Evolutionary conservation across 2,113 vertebrate species (phyloP), one percentile per base, ranked within the genome.

Genomic region (Eudorcas thomsonii): DNA sequence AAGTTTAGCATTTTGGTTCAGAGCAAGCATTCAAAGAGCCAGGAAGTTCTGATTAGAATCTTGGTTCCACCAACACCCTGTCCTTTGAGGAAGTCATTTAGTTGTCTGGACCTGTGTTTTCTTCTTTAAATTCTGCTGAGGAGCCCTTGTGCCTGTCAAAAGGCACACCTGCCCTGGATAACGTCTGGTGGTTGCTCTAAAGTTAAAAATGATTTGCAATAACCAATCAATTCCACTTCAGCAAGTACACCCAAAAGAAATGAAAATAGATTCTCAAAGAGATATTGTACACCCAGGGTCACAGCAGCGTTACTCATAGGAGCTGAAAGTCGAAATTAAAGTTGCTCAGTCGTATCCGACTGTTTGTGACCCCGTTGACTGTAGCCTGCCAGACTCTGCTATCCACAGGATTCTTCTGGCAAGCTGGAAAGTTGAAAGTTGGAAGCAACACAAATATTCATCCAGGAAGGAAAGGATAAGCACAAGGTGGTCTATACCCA

Each of bases 341-440:
- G n/a, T 21, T 1, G 0, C 9, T 11, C 9, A 11, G 9, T 71
- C 1, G 0, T 74, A 19, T 43, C 36, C 0, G 1, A 43, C 21
- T 74, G 5, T 43, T 39, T 25, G 67, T 0, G 11, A 39, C 11
- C 21, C 0, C 67, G 39, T 13, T 13, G 21, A 74, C 9, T 39
- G 11, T 23, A 13, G n/a, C 36, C 67, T 25, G 36, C 11, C 67
- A 25, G 67, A 13, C 67, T 74, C 21, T 11, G 13, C 11, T 6
- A 19, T 25, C 36, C 36, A 0, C 11, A 39, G 67, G 36, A 25
- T 43, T 74, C 5, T 74, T 11, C 36, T 25, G 36, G 21, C 5
- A 25, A 14, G 71, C 2, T 74, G 71, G 71, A 25, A 43, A 74
- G 71, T 43, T 25, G 71, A 74, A 74, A 43, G 11, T 13, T 43